Evolutionary conservation across 2,797 vertebrate genomes (phyloP).

Genomic region (Tarsius wallacei): DNA sequence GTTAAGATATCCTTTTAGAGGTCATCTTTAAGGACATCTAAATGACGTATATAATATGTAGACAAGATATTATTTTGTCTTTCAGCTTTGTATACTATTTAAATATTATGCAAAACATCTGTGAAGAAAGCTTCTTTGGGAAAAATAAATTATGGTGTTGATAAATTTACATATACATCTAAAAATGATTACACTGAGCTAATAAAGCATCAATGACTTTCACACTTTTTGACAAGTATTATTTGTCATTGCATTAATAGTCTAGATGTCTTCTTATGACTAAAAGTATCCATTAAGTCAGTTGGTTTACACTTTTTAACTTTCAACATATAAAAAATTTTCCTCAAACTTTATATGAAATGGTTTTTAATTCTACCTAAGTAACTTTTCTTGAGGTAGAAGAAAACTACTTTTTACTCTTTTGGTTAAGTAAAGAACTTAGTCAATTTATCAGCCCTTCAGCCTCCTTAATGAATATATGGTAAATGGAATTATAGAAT

Average conservation of each 20-base stretch:
- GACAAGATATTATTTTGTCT: neutral
- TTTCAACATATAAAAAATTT: neutral
- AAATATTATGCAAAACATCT: neutral
- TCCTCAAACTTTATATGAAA: neutral
- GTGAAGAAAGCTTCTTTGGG: neutral
- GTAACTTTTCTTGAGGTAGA: neutral
- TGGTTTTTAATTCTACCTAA: neutral
- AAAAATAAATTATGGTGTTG: neutral
- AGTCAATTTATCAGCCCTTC: neutral
- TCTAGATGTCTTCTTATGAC: neutral
- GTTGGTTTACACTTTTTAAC: conserved; percentile 7
- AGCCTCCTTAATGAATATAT: neutral
- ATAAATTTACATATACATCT: neutral
- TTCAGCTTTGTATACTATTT: neutral
- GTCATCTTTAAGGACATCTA: neutral
- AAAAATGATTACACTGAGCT: neutral
- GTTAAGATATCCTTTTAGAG: neutral
- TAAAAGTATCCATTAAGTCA: neutral
- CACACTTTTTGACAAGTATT: neutral
- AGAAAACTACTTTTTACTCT: neutral
- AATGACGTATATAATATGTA: neutral
- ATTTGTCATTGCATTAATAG: neutral
- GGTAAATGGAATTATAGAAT: neutral
- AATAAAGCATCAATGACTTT: neutral
- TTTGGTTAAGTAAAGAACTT: neutral